Percentiles rank a stretch among this genome's conserved stretches.
These are phyloP conservation scores for Ceratitis capitata DNA, from an alignment of 1,140 invertebrate genomes.

Conservation along the genomic window DNA sequence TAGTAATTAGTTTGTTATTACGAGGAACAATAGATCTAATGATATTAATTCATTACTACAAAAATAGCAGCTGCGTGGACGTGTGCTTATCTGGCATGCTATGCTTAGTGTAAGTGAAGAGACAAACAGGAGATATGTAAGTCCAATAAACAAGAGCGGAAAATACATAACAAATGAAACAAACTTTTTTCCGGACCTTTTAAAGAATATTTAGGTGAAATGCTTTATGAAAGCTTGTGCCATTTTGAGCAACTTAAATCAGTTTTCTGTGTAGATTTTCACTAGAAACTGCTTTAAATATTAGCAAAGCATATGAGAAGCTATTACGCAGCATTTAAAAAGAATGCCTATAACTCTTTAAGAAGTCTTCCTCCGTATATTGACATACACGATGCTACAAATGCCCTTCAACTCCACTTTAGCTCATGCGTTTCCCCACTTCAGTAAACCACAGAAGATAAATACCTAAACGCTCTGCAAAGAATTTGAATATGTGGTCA, in stretches of 20 bases:
- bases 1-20: background rate
- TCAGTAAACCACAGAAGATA: background rate
- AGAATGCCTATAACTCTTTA: too few species aligned
- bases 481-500: background rate
- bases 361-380: too few species aligned
- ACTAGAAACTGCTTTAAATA: too few species aligned
- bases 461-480: background rate
- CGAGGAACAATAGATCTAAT: background rate
- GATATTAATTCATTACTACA: background rate
- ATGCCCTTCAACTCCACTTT: background rate
- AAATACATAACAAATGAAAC: too few species aligned
- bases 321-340: too few species aligned
- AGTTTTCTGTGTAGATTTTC: too few species aligned
- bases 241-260: too few species aligned
- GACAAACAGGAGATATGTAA: background rate
- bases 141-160: too few species aligned
- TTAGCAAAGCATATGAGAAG: too few species aligned
- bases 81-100: background rate
- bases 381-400: background rate
- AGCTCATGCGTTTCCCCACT: background rate
- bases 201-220: too few species aligned
- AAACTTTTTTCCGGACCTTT: too few species aligned
- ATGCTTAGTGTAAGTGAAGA: background rate
- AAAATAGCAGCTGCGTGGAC: background rate
- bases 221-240: too few species aligned